These are phyloP conservation scores for Antitype chi DNA, from an alignment of 2,888 invertebrate species.

Conservation along the genomic window DNA sequence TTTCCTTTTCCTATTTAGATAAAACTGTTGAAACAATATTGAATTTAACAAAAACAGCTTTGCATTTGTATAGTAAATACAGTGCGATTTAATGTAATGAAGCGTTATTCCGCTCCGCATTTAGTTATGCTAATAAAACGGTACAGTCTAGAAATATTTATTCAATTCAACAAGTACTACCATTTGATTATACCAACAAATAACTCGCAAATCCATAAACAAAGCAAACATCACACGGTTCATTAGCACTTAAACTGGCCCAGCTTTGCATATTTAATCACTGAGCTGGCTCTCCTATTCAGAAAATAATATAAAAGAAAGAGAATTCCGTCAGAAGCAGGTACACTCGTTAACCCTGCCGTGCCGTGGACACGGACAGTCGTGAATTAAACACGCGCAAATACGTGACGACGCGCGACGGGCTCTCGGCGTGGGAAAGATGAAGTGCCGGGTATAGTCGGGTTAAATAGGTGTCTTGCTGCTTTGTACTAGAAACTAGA, in stretches of 20 bases:
- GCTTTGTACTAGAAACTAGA: constrained; percentile 23
- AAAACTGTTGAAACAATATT: constrained; percentile 17
- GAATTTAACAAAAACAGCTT: constrained; percentile 13
- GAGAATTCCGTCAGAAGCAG: constrained; percentile 58
- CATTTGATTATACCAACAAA: constrained; percentile 36
- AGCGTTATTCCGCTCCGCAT: constrained; percentile 12
- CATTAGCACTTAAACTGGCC: constrained; percentile 64
- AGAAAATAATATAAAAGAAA: constrained; percentile 64
- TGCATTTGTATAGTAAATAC: constrained; percentile 4
- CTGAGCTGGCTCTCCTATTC: constrained; percentile 57
- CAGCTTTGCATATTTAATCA: constrained; percentile 63
- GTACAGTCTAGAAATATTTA: constrained; percentile 31
- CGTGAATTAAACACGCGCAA: constrained; percentile 76
- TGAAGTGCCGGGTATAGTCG: constrained; percentile 44
- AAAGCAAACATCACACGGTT: constrained; percentile 50
- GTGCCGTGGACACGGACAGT: constrained; percentile 62
- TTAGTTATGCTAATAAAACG: constrained; percentile 34
- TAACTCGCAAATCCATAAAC: constrained; percentile 47
- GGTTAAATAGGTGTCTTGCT: constrained; percentile 38
- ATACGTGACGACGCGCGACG: constrained; percentile 65
- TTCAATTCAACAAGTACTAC: constrained; percentile 31
- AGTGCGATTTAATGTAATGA: constrained; percentile 12
- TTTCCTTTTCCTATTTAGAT: constrained; percentile 22
- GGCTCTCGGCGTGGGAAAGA: constrained; percentile 44
- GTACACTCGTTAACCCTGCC: constrained; percentile 71